Conservation (phyloP, 2,888 invertebrate species). For the Helicoverpa assulta region DNA sequence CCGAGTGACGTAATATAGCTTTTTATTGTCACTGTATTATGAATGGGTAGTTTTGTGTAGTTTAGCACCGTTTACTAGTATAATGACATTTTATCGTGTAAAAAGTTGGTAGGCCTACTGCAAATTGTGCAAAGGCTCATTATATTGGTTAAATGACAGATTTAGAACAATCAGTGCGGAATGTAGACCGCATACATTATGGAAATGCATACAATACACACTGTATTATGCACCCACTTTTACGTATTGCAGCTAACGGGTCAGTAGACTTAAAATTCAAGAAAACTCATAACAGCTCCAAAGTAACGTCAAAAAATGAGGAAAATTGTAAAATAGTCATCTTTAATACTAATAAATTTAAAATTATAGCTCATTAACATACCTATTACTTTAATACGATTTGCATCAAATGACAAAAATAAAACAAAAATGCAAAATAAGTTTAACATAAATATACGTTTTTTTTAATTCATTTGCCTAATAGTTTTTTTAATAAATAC, state of each 20-base stretch:
- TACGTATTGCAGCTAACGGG: not conserved
- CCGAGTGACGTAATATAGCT: constrained; percentile 41
- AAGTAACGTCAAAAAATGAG: not conserved
- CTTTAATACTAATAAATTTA: not conserved
- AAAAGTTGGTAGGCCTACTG: not conserved
- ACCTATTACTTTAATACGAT: not conserved
- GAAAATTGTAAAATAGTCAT: not conserved
- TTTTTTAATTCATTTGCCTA: not conserved
- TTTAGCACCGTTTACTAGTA: constrained; percentile 34
- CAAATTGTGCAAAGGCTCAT: not conserved
- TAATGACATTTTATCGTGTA: constrained; percentile 5
- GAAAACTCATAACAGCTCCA: not conserved
- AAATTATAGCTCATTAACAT: not conserved
- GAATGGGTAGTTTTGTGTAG: constrained; percentile 44
- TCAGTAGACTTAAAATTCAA: not conserved
- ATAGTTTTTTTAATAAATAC: not conserved
- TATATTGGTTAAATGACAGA: not conserved
- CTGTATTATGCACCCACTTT: not conserved
- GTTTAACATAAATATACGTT: no score
- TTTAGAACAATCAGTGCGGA: not conserved
- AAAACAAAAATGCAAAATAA: not conserved
- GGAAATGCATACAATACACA: not conserved
- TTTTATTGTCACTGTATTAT: constrained; percentile 48
- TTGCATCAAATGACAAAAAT: not conserved
- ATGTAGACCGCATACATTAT: not conserved